Evolutionary conservation across 2,797 vertebrate species (phyloP).

Genomic region (Falco cherrug): DNA sequence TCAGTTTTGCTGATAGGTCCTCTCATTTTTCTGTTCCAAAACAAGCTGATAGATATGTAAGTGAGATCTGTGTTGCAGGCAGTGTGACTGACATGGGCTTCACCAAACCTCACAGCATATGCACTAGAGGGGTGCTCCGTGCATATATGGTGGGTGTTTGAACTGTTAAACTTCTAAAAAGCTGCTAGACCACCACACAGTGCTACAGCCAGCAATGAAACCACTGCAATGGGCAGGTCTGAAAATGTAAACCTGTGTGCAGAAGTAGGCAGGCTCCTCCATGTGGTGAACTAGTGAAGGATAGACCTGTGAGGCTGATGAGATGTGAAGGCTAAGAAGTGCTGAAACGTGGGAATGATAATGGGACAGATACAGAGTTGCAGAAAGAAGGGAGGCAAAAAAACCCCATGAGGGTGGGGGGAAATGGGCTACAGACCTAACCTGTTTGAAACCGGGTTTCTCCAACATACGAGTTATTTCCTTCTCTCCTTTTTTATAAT

Average conservation of each 20-base stretch:
- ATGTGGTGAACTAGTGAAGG: not conserved
- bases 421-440: not conserved
- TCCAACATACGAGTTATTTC: not conserved
- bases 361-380: not conserved
- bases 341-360: not conserved
- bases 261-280: not conserved
- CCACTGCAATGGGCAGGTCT: not conserved
- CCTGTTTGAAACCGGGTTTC: not conserved
- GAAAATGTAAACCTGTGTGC: not conserved
- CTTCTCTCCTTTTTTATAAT: not conserved
- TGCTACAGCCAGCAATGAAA: not conserved
- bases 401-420: fast-evolving
- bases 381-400: not conserved
- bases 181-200: not conserved
- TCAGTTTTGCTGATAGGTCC: not conserved
- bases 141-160: not conserved
- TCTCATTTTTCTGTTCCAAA: not conserved
- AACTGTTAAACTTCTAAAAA: not conserved
- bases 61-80: not conserved
- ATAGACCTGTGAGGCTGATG: not conserved
- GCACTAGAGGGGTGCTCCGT: not conserved
- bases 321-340: not conserved
- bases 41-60: not conserved
- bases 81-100: not conserved
- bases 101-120: not conserved